Evolutionary conservation across 2,888 invertebrate genomes (phyloP), one percentile per base, ranked within the genome.

Genomic region (Leucoma salicis): DNA sequence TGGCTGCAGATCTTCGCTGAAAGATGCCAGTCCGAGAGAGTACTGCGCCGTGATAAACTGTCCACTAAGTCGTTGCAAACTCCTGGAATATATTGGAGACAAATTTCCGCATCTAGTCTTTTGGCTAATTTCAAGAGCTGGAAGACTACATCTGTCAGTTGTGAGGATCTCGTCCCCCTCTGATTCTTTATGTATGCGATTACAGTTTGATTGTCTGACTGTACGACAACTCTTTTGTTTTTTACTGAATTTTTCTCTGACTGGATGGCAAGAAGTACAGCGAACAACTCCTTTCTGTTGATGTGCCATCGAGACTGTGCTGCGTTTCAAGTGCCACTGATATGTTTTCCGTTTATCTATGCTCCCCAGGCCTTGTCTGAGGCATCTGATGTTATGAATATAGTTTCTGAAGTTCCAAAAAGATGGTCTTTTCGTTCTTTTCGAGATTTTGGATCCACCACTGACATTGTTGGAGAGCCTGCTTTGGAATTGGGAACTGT

Each of bases 1-100:
- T 2, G 7, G n/a, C 28, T 12, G 12, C 34, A 18, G 24, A 29
- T 14, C 8, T 2, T 11, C 1, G 33, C 18, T 4, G 29, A 5
- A 0, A 60, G 43, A 18, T 54, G 58, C 60, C 55, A 63, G 18
- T 59, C 57, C 8, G 57, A 46, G 0, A 48, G 28, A 0, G 24
- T 11, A n/a, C 33, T 7, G 5, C 16, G 14, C 7, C 53, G 25
- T 31, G 58, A 57, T n/a, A 32, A n/a, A 11, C 18, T 16, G 18
- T 32, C 32, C 3, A 18, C 18, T 2, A 18, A 16, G n/a, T 34
- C 21, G 38, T 55, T 58, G 39, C 35, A 54, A 14, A 43, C 39
- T 24, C 53, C 53, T 10, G 51, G 53, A 4, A 53, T 37, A 32
- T 52, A 42, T 10, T 31, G 6, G 4, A 49, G 44, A 15, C 49